Percentiles rank a stretch among this genome's conserved stretches.
Evolutionary conservation across 2,888 invertebrate species (phyloP).

Genomic region (Hybos culiciformis): DNA sequence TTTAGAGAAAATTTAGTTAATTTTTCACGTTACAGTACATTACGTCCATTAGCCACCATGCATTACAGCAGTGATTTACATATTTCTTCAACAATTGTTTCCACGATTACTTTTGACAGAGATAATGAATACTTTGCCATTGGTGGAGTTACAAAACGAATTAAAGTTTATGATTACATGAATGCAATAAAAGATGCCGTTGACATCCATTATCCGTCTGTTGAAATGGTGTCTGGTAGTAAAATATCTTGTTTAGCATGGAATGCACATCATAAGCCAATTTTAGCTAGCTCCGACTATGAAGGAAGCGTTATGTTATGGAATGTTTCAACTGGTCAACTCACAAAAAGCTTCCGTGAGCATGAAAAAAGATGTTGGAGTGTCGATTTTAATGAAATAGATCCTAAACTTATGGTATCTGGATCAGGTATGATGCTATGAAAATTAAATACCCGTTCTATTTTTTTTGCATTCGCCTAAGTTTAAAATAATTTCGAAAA

Average conservation of each 20-base stretch:
- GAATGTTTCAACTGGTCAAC: conserved; percentile 70
- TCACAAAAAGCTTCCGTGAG: conserved; percentile 65
- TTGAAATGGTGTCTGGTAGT: conserved; percentile 81
- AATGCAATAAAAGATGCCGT: conserved; percentile 72
- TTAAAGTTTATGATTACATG: conserved; percentile 85
- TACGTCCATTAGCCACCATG: conserved; percentile 71
- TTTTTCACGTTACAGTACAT: conserved; percentile 64
- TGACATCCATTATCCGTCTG: conserved; percentile 83
- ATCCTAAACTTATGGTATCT: conserved; percentile 78
- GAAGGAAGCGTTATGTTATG: conserved; percentile 88
- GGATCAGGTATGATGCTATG: no score
- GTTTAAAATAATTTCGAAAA: no score
- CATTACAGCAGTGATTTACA: conserved; percentile 83
- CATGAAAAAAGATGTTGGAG: conserved; percentile 95
- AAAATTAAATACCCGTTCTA: no score
- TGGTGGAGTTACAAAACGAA: conserved; percentile 87
- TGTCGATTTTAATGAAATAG: conserved; percentile 85
- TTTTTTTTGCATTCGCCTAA: no score
- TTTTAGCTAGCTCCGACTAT: conserved; percentile 84
- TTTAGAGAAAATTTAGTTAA: conserved; percentile 78
- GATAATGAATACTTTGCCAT: conserved; percentile 93
- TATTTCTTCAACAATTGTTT: conserved; percentile 73
- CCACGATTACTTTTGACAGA: conserved; percentile 91
- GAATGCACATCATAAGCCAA: conserved; percentile 81
- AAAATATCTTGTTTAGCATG: conserved; percentile 91